Base-by-base conservation (phyloP, 2,888 invertebrate species). In the Drosophila subquinaria region DNA sequence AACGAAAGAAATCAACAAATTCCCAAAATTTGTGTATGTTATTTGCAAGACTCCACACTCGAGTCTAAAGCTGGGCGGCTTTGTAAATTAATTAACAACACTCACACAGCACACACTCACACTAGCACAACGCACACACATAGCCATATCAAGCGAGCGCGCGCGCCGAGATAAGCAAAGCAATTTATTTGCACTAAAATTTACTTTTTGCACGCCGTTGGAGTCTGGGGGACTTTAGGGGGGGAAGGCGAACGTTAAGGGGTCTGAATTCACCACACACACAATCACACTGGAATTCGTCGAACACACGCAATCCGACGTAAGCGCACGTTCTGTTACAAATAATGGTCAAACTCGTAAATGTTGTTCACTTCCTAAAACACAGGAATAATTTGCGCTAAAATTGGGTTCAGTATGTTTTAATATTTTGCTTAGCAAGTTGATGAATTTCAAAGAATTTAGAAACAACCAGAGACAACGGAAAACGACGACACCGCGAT, bases 161-260 rank as follows among this genome's bases (percentile, higher is more conserved):
- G 66, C 82, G 79, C 76, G 67, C 59, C 73, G 86, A 84, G 86
- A 86, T 86, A 90, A 90, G 90, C 89, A 71, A 76, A 82, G 68
- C 87, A 88, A 88, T 90, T 84, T 90, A 90, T 89, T 85, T 89
- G 90, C 90, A 83, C 82, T 74, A 84, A 89, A 89, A 86, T 89
- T 84, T 90, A 73, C 83, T 81, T 89, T 87, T 86, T 79, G 85
- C 88, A 82, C 84, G 81, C 77, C 70, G 78, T 64, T 66, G 51
- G 50, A 61, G 57, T 48, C 42, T n/a, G 51, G 17, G 35, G 52
- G 36, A 20, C 1, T 20, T 20, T 27, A 10, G 30, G 61, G 36
- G 36, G 38, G 36, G 43, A 35, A 13, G 30, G 56, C 64, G 55
- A 64, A 70, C 69, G 72, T 59, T 65, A 59, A 42, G 67, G 20